A percentile compares a stretch with the other conserved stretches of the same genome.
phyloP scores from a whole-genome alignment of 2,888 invertebrate species.

The Diaphora mendica region DNA sequence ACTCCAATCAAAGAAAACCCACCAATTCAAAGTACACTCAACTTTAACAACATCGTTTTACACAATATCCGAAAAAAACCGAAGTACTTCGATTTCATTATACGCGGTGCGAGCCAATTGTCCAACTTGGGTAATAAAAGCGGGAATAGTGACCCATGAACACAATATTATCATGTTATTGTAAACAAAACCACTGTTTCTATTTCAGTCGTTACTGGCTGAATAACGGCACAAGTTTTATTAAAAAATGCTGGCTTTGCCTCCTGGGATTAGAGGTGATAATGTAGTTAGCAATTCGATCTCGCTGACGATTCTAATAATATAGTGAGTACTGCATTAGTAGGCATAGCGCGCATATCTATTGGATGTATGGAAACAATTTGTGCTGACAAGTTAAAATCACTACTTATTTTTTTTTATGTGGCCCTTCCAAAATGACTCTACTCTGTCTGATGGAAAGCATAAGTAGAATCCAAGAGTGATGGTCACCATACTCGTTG shows the following conservation, averaged over 20 bases:
- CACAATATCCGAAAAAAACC: constrained; percentile 24
- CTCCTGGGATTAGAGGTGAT: constrained; percentile 18
- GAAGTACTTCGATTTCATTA: constrained; percentile 45
- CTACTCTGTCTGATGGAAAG: too few species aligned
- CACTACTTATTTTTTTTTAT: too few species aligned
- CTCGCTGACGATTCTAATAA: not conserved
- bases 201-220: constrained; percentile 30
- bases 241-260: constrained; percentile 43
- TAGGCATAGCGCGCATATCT: not conserved
- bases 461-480: too few species aligned
- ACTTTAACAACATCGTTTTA: constrained; percentile 22
- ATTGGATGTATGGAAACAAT: not conserved
- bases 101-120: constrained; percentile 40
- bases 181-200: constrained; percentile 48
- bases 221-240: constrained; percentile 50
- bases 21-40: constrained; percentile 29
- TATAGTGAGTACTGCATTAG: not conserved
- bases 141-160: constrained; percentile 45
- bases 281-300: constrained; percentile 12
- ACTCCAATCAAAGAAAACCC: constrained; percentile 13
- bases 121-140: constrained; percentile 49
- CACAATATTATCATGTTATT: constrained; percentile 50
- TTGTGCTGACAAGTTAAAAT: not conserved
- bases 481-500: too few species aligned
- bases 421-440: too few species aligned